phyloP scores from a whole-genome alignment of 92 coral and sea anemone genomes.

The Plumapathes pennacea region DNA sequence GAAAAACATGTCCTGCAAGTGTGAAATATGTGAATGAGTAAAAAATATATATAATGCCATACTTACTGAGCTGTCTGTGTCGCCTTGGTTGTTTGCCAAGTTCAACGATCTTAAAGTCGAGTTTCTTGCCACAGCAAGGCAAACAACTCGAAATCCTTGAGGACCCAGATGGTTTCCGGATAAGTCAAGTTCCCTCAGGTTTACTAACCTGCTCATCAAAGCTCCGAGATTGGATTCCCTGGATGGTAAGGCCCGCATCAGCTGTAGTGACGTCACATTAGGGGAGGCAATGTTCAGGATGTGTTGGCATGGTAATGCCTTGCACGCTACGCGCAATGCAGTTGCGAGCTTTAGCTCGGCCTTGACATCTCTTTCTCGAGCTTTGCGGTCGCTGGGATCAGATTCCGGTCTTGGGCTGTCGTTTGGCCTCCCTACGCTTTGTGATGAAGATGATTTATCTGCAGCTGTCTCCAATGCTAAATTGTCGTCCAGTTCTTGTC shows the following conservation, averaged over 20 bases:
- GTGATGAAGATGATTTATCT: too few relatives aligned
- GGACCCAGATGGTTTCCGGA: slow-evolving; percentile 64
- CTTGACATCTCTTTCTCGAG: slow-evolving; percentile 2
- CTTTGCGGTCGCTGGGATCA: too few relatives aligned
- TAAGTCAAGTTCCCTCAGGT: slow-evolving; percentile 47
- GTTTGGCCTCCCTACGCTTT: too few relatives aligned
- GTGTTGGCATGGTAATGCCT: slow-evolving; percentile 49
- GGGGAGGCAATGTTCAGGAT: slow-evolving; percentile 37
- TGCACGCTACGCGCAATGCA: slow-evolving; percentile 55
- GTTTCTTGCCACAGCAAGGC: slow-evolving; percentile 53
- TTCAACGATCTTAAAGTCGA: slow-evolving; percentile 31
- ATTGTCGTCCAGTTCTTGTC: too few relatives aligned
- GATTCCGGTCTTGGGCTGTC: too few relatives aligned
- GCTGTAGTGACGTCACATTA: slow-evolving; percentile 36
- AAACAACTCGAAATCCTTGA: slow-evolving; percentile 62
- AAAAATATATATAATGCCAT: neutral
- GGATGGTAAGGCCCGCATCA: slow-evolving; percentile 30
- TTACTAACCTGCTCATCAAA: slow-evolving; percentile 18
- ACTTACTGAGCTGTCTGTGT: slow-evolving; percentile 73
- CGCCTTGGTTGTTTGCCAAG: slow-evolving; percentile 59
- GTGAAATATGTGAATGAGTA: too few relatives aligned
- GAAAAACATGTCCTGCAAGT: too few relatives aligned
- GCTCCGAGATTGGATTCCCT: slow-evolving; percentile 22
- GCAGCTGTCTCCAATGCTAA: too few relatives aligned
- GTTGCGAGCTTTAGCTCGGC: slow-evolving; percentile 38